A percentile compares a stretch with the other conserved stretches of the same genome.
Evolutionary conservation across 1,140 invertebrate genomes (phyloP).

Genomic region (Tetramorium simillimum): DNA sequence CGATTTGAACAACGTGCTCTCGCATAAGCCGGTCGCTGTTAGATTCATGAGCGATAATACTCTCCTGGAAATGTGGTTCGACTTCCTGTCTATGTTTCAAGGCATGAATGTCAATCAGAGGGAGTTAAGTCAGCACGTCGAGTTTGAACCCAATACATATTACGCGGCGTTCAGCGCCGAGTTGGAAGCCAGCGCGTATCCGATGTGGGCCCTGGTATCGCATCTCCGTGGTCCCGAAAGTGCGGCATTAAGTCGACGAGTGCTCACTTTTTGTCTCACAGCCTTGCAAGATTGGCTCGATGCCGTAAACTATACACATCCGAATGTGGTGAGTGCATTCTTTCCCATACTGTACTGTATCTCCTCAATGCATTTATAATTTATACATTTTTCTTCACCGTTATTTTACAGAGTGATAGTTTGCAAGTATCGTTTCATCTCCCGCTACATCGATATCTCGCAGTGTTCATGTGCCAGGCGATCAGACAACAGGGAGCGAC

Average conservation of each 20-base stretch:
- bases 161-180: constrained; percentile 99
- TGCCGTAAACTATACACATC: constrained; percentile 90
- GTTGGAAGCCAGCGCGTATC: constrained; percentile 97
- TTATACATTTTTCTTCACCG: constrained; percentile 55
- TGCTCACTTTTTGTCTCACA: constrained; percentile 90
- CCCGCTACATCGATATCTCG: constrained; percentile 97
- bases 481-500: constrained; percentile 92
- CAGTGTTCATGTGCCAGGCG: constrained; percentile 96
- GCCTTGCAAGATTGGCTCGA: constrained; percentile 95
- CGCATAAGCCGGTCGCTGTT: constrained; percentile 95
- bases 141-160: constrained; percentile 98
- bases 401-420: constrained; percentile 88
- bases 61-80: constrained; percentile 97
- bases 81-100: constrained; percentile 97
- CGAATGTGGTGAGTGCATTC: constrained; percentile 87
- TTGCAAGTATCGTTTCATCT: constrained; percentile 97
- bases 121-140: constrained; percentile 96
- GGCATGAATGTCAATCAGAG: constrained; percentile 98
- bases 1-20: constrained; percentile 98
- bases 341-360: neutral
- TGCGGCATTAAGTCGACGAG: constrained; percentile 90
- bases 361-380: neutral
- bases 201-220: constrained; percentile 97
- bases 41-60: constrained; percentile 95
- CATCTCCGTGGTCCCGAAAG: constrained; percentile 92